Evolutionary conservation across 2,797 vertebrate species (phyloP).

Genomic region (Micrastur ruficollis): DNA sequence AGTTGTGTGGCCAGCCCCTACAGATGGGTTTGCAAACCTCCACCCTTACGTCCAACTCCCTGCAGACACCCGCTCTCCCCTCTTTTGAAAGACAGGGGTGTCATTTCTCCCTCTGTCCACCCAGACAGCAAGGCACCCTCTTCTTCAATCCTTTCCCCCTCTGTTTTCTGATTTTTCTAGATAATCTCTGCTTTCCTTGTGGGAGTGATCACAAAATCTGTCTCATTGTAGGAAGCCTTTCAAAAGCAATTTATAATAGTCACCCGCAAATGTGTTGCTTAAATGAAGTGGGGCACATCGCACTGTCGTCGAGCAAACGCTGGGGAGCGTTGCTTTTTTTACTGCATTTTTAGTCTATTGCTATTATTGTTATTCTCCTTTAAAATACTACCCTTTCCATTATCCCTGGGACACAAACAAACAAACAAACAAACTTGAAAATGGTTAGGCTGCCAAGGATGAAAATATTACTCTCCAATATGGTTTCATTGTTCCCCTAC

Average conservation of each 20-base stretch:
- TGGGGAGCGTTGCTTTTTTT: neutral
- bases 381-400: neutral
- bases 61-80: neutral
- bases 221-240: neutral
- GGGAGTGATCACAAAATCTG: neutral
- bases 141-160: neutral
- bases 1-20: neutral
- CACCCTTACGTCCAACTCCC: neutral
- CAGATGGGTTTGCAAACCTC: neutral
- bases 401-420: neutral
- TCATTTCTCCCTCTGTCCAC: neutral
- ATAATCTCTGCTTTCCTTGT: neutral
- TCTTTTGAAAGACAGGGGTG: neutral
- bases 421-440: neutral
- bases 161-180: neutral
- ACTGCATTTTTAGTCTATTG: neutral
- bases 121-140: neutral
- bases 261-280: neutral
- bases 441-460: neutral
- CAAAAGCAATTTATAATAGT: neutral
- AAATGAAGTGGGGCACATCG: neutral
- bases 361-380: neutral
- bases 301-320: neutral
- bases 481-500: neutral
- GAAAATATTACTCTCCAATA: neutral